phyloP scores from a whole-genome alignment of 2,113 vertebrate genomes.

The Ictalurus furcatus region DNA sequence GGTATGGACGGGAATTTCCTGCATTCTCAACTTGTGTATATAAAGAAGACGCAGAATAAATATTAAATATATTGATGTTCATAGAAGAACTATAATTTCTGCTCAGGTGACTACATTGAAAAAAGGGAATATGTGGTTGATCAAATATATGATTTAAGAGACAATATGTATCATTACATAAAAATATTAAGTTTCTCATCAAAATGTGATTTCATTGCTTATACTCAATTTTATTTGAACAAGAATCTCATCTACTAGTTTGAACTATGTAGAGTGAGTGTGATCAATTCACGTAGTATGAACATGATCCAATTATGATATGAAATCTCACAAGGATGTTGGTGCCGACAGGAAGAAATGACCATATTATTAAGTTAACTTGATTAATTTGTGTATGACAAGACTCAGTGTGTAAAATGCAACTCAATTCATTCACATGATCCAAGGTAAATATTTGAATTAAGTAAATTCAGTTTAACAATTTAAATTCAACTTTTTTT shows the following conservation, averaged over 20 bases:
- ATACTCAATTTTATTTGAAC: background rate
- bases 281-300: background rate
- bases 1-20: slow-evolving; percentile 49
- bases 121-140: background rate
- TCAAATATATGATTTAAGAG: background rate
- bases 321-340: background rate
- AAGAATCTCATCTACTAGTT: background rate
- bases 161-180: background rate
- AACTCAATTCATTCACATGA: background rate
- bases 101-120: background rate
- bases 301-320: background rate
- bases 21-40: background rate
- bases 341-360: background rate
- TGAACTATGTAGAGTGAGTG: background rate
- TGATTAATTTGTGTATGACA: background rate
- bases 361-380: background rate
- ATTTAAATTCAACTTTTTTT: background rate
- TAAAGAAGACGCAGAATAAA: slow-evolving; percentile 5
- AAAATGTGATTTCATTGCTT: background rate
- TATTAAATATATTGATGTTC: slow-evolving; percentile 4
- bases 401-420: background rate
- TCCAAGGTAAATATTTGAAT: background rate
- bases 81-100: background rate
- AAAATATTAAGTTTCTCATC: background rate
- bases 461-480: background rate